These are phyloP conservation scores for Eurystomus glaucurus DNA, from an alignment of 2,797 vertebrate species.

Conservation along the genomic window DNA sequence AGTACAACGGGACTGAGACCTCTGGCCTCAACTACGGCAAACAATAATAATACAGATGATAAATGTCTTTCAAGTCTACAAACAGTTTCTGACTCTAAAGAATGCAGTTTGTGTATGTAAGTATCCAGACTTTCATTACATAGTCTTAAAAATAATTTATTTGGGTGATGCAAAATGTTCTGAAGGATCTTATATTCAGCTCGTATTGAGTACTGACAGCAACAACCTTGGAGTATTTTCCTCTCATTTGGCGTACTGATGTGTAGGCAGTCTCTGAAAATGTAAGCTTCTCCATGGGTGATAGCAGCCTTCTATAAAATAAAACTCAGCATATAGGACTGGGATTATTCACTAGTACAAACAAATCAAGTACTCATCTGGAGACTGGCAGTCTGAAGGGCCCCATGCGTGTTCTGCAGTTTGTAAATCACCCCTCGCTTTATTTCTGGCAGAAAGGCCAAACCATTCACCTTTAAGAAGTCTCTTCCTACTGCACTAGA, in stretches of 20 bases:
- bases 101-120: neutral
- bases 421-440: constrained; percentile 1
- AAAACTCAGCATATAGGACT: neutral
- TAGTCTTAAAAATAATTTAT: constrained; percentile 1
- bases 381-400: neutral
- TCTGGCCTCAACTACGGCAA: neutral
- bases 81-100: constrained; percentile 8
- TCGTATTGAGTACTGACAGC: neutral
- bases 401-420: neutral
- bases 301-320: neutral
- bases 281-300: neutral
- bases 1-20: neutral
- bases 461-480: neutral
- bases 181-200: neutral
- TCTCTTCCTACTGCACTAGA: neutral
- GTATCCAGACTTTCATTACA: neutral
- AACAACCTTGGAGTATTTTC: neutral
- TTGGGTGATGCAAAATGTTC: neutral
- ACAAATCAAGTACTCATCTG: neutral
- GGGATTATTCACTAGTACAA: constrained; percentile 7
- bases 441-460: neutral
- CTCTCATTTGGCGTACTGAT: neutral
- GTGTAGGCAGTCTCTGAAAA: neutral
- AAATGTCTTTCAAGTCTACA: neutral
- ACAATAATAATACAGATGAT: neutral